These are phyloP conservation scores for Perccottus glenii DNA, from an alignment of 2,113 vertebrate species.

Conservation along the genomic window DNA sequence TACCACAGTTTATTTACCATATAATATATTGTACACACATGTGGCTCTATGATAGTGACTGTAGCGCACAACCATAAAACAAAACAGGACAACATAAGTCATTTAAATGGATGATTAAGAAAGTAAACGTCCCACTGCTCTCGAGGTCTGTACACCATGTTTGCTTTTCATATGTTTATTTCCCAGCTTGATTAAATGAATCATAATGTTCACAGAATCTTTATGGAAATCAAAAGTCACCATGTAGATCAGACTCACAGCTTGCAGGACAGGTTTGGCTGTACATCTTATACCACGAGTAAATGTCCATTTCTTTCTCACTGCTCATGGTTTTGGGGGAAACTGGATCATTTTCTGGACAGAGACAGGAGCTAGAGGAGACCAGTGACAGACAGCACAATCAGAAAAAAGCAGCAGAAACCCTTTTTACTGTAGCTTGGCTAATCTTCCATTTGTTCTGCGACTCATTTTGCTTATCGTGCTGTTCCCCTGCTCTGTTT, in stretches of 20 bases:
- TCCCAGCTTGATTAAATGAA: slow-evolving; percentile 40
- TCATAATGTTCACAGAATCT: slow-evolving; percentile 51
- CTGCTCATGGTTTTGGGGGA: slow-evolving; percentile 46
- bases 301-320: slow-evolving; percentile 37
- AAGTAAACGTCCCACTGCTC: slow-evolving; percentile 45
- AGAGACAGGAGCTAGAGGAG: slow-evolving; percentile 38
- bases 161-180: slow-evolving; percentile 39
- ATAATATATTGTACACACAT: slow-evolving; percentile 58
- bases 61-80: slow-evolving; percentile 48
- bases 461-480: slow-evolving; percentile 57
- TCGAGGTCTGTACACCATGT: slow-evolving; percentile 35
- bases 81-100: slow-evolving; percentile 45
- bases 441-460: slow-evolving; percentile 65
- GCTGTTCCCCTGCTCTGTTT: slow-evolving; percentile 58
- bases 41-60: slow-evolving; percentile 50
- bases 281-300: slow-evolving; percentile 63
- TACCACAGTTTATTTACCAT: slow-evolving; percentile 71
- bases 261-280: slow-evolving; percentile 51
- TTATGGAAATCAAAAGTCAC: slow-evolving; percentile 55
- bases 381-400: slow-evolving; percentile 56
- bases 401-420: slow-evolving; percentile 56
- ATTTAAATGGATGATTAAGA: slow-evolving; percentile 41
- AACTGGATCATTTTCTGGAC: slow-evolving; percentile 55
- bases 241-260: slow-evolving; percentile 50
- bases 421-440: slow-evolving; percentile 37